A percentile compares a stretch with the other conserved stretches of the same genome.
phyloP scores from a whole-genome alignment of 2,888 invertebrate species.

The Polydrusus tereticollis region DNA sequence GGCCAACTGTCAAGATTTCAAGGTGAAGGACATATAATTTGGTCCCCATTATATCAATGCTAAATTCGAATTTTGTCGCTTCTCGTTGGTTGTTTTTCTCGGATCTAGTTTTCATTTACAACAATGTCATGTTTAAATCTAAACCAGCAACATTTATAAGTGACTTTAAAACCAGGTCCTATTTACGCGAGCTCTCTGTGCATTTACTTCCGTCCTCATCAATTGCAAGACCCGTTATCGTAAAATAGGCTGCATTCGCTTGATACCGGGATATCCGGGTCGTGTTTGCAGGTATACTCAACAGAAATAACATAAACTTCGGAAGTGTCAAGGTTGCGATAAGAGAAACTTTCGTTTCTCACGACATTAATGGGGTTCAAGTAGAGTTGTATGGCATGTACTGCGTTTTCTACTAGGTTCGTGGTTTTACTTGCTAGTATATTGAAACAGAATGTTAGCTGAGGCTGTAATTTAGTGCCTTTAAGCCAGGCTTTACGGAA shows the following conservation, averaged over 20 bases:
- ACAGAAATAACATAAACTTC: slow-evolving; percentile 1
- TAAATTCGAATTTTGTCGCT: too few relatives aligned
- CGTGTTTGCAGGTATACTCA: background rate
- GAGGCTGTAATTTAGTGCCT: background rate
- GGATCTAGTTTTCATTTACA: background rate
- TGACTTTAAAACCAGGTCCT: background rate
- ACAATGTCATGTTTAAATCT: background rate
- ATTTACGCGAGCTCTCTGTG: background rate
- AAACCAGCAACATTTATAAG: background rate
- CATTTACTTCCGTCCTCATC: background rate
- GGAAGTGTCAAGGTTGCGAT: slow-evolving; percentile 13
- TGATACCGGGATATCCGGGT: background rate
- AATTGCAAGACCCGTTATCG: slow-evolving; percentile 7
- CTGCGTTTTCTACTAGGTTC: background rate
- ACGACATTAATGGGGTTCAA: background rate
- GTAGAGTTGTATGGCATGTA: background rate
- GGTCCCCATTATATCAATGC: too few relatives aligned
- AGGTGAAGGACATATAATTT: too few relatives aligned
- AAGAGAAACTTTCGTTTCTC: slow-evolving; percentile 3
- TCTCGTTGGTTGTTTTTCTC: too few relatives aligned
- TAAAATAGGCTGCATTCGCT: background rate
- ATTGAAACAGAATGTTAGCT: background rate
- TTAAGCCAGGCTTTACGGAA: background rate
- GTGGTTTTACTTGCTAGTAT: background rate
- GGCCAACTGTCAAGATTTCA: too few relatives aligned